Conservation (phyloP, 2,888 invertebrate genomes). For the Trachelus tabidus region DNA sequence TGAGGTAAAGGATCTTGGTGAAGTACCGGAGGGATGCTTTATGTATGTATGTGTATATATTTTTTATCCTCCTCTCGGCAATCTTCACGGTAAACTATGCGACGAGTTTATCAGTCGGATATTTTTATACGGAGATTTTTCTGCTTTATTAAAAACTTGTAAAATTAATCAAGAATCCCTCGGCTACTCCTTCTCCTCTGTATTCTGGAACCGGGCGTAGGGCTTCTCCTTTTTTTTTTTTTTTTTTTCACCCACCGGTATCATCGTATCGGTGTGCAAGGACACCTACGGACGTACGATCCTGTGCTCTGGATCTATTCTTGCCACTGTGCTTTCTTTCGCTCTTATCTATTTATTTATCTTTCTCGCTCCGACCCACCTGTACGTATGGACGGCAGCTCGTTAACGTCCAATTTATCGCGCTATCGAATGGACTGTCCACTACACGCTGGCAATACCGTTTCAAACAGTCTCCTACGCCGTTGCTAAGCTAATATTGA, state of each 20-base stretch:
- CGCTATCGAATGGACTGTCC: neutral
- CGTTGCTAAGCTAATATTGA: constrained; percentile 38
- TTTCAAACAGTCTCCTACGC: neutral
- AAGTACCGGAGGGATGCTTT: neutral
- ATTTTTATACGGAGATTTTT: neutral
- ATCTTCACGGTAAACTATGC: constrained; percentile 36
- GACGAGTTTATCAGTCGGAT: constrained; percentile 34
- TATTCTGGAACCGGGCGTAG: too few species aligned
- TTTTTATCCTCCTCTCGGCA: neutral
- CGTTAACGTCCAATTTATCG: neutral
- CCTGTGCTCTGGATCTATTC: neutral
- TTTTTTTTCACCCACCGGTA: neutral
- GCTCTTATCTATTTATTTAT: neutral
- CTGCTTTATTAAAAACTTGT: constrained; percentile 43
- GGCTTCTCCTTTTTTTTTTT: too few species aligned
- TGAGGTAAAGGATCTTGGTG: neutral
- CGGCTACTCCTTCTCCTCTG: neutral
- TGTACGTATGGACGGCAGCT: neutral
- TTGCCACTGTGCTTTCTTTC: neutral
- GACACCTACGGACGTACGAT: neutral
- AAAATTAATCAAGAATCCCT: constrained; percentile 43
- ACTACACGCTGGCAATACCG: neutral
- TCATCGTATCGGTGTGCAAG: neutral
- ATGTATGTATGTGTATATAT: neutral
- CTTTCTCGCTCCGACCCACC: neutral